Evolutionary conservation across 2,797 vertebrate genomes (phyloP), one percentile per base, ranked within the genome.

Genomic region (Alcedo atthis): DNA sequence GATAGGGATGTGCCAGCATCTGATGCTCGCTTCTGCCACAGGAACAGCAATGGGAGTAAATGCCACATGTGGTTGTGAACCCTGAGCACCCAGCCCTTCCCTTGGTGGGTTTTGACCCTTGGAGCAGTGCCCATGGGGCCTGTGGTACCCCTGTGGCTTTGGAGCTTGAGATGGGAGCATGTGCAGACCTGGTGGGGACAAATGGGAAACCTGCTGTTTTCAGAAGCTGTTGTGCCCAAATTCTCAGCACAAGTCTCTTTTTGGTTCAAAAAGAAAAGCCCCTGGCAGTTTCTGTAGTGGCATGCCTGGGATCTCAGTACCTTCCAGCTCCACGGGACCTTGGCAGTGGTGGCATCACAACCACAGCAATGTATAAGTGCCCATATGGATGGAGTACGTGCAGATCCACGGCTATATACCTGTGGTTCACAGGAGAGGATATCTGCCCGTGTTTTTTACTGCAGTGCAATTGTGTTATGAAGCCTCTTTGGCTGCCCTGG

Each of bases 341-440:
- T 0, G 1, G 0, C 0, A 24, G 15, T 2, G 1, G 13, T 1
- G 32, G 12, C 2, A 48, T 1, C 30, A 40, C 49, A 3, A 2
- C n/a, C n/a, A 1, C 35, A 2, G 10, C 11, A 1, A 1, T 2
- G 59, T 0, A 30, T 2, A 0, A 1, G 2, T 5, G 5, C 26
- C 0, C 2, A 1, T 1, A 11, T 2, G 9, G 14, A 4, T 9
- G 2, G 7, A 32, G 9, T 7, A 3, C n/a, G 2, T 14, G 0
- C 1, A 0, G 5, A 2, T 2, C 3, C 1, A 1, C 43, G 4
- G 53, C 15, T 20, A 1, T 14, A 0, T 19, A 40, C 53, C 70
- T 1, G 12, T 5, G 63, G 57, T 11, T 75, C 28, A 2, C 10
- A 37, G 13, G 2, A 10, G 69, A 15, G 74, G n/a, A 22, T 67